phyloP scores from a whole-genome alignment of 2,888 invertebrate genomes.

The Apocheima hispidaria region DNA sequence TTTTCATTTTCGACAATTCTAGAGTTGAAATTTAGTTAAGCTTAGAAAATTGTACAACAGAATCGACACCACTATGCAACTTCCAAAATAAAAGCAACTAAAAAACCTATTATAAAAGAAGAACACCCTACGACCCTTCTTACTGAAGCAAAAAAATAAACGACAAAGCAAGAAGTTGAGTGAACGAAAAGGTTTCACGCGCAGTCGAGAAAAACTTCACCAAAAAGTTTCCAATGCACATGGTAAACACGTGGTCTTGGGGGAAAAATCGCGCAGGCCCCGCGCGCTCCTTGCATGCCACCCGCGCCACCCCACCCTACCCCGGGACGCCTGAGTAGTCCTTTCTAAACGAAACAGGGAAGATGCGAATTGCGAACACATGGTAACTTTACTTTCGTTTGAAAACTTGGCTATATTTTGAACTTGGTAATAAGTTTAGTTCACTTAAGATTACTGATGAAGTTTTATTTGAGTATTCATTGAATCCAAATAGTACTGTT shows the following conservation, averaged over 20 bases:
- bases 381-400: slow-evolving; percentile 33
- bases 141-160: slow-evolving; percentile 11
- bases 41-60: too few species aligned
- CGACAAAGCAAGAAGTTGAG: slow-evolving; percentile 21
- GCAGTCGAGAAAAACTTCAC: slow-evolving; percentile 64
- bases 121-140: slow-evolving; percentile 31
- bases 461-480: too few species aligned
- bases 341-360: slow-evolving; percentile 64
- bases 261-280: slow-evolving; percentile 80
- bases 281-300: slow-evolving; percentile 65
- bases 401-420: slow-evolving; percentile 16
- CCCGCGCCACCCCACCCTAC: slow-evolving; percentile 50
- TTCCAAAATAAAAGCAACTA: slow-evolving; percentile 11
- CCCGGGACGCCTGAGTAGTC: slow-evolving; percentile 53
- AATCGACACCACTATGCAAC: background rate
- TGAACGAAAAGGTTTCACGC: slow-evolving; percentile 47
- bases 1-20: too few species aligned
- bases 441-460: too few species aligned
- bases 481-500: too few species aligned
- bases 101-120: slow-evolving; percentile 42
- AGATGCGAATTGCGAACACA: slow-evolving; percentile 55
- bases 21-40: too few species aligned
- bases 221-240: slow-evolving; percentile 77
- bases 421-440: too few species aligned
- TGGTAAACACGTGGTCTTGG: slow-evolving; percentile 82